phyloP scores from a whole-genome alignment of 1,140 invertebrate species.

The Mizuhopecten yessoensis region DNA sequence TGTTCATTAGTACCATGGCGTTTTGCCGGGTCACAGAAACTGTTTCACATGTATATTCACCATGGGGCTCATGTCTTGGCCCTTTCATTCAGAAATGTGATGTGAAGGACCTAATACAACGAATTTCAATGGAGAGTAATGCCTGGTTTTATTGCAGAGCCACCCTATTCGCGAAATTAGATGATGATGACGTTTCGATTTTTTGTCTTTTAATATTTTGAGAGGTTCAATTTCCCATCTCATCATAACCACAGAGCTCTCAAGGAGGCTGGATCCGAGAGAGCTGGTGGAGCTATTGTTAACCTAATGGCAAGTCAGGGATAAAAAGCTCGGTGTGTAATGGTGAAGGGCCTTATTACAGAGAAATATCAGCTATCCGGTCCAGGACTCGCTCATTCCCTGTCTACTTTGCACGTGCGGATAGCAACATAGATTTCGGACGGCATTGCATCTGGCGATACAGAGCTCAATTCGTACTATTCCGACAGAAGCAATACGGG shows the following conservation, averaged over 20 bases:
- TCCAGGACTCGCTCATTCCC: not conserved
- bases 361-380: not conserved
- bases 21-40: not conserved
- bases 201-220: constrained; percentile 35
- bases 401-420: no score
- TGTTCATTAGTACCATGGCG: not conserved
- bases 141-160: not conserved
- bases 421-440: no score
- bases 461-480: no score
- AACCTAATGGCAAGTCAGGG: not conserved
- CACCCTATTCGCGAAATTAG: not conserved
- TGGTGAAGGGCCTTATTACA: not conserved
- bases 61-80: not conserved
- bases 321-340: not conserved
- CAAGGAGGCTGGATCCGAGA: not conserved
- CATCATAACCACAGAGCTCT: not conserved
- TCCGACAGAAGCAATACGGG: no score
- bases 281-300: not conserved
- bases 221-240: constrained; percentile 22
- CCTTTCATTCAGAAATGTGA: not conserved
- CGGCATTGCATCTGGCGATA: no score
- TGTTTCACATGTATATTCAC: not conserved
- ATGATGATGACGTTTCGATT: constrained; percentile 17
- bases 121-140: not conserved
- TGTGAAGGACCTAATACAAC: not conserved